These are phyloP conservation scores for Spizaetus ornatus DNA, from an alignment of 2,113 vertebrate species.

Conservation along the genomic window DNA sequence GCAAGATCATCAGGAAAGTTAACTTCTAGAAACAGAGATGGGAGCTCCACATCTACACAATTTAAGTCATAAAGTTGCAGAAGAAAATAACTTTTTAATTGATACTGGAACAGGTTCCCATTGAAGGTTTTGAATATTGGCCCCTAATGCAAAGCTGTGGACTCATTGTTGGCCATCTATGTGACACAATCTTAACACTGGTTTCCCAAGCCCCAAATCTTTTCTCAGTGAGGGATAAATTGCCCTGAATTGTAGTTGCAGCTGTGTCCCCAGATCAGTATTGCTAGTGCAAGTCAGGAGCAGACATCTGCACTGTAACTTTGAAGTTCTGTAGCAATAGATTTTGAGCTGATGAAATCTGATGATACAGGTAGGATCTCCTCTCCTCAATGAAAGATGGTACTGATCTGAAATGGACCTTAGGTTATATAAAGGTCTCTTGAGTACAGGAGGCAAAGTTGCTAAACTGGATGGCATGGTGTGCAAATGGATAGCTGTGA, in stretches of 20 bases:
- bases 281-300: not conserved
- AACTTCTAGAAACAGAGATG: not conserved
- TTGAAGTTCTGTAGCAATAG: not conserved
- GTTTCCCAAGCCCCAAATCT: not conserved
- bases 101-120: not conserved
- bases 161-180: not conserved
- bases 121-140: not conserved
- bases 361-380: not conserved
- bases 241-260: not conserved
- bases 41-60: not conserved
- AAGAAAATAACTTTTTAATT: not conserved
- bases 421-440: not conserved
- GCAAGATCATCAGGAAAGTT: not conserved
- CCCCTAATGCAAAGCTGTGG: not conserved
- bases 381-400: not conserved
- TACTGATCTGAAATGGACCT: not conserved
- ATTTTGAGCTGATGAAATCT: not conserved
- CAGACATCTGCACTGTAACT: not conserved
- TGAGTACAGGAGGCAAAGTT: not conserved
- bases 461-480: not conserved
- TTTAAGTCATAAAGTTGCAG: not conserved
- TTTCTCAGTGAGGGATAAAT: not conserved
- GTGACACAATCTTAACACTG: not conserved
- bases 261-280: rapidly evolving
- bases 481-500: not conserved